Evolutionary conservation across 2,797 vertebrate species (phyloP).

Genomic region (Emys orbicularis): DNA sequence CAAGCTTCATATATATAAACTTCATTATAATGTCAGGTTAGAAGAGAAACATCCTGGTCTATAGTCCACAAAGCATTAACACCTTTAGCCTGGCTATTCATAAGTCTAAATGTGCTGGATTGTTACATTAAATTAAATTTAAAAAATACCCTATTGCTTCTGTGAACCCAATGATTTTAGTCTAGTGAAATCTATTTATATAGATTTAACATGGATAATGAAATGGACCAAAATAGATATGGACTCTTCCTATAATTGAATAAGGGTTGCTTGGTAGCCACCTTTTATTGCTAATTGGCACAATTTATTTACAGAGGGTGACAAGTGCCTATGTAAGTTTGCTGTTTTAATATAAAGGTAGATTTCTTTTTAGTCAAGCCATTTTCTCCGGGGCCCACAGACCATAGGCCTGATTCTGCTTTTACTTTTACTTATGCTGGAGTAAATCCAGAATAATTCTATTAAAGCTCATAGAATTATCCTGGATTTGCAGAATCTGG

Average conservation of each 20-base stretch:
- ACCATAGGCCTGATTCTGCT: background rate
- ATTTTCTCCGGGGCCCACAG: background rate
- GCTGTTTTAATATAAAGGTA: background rate
- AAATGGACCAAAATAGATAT: slow-evolving; percentile 7
- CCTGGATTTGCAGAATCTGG: slow-evolving; percentile 47
- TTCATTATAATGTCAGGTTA: background rate
- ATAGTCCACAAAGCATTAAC: slow-evolving; percentile 43
- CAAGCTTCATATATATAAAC: slow-evolving; percentile 35
- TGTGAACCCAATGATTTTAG: background rate
- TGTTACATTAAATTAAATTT: slow-evolving; percentile 5
- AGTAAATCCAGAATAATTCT: slow-evolving; percentile 6
- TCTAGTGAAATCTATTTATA: background rate
- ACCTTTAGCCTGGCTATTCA: background rate
- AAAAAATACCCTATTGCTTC: background rate
- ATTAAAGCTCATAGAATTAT: background rate
- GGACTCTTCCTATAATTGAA: background rate
- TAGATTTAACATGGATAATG: background rate
- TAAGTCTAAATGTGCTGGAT: background rate
- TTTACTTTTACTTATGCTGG: background rate
- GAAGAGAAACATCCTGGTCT: slow-evolving; percentile 39
- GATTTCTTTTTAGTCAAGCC: background rate
- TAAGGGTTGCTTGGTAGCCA: slow-evolving; percentile 1
- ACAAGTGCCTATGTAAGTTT: background rate
- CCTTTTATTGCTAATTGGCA: background rate
- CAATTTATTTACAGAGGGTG: background rate